These are phyloP conservation scores for Oncorhynchus masou DNA, from an alignment of 2,113 vertebrate genomes.

Conservation along the genomic window DNA sequence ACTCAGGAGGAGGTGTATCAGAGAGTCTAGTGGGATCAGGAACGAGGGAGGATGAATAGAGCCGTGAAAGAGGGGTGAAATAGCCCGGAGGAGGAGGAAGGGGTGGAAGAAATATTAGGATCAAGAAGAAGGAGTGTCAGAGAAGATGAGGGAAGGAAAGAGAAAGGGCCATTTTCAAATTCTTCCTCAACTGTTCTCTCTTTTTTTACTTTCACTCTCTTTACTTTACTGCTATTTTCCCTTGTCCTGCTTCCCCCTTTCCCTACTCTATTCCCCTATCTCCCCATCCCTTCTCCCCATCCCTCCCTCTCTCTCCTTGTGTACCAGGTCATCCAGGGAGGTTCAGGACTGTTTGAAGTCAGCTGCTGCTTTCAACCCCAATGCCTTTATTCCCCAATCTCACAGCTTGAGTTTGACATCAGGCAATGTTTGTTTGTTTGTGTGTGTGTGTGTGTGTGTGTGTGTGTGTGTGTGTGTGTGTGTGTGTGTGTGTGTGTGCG, in stretches of 20 bases:
- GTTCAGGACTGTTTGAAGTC: conserved; percentile 45
- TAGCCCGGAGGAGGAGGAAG: neutral
- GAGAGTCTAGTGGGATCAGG: neutral
- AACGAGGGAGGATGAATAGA: neutral
- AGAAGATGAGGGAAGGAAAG: neutral
- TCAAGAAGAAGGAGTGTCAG: conserved; percentile 17
- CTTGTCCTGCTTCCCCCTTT: neutral
- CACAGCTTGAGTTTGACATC: conserved; percentile 31
- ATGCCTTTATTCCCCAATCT: conserved; percentile 43
- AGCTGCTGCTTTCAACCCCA: conserved; percentile 39
- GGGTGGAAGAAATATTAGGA: neutral
- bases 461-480: conserved; percentile 4
- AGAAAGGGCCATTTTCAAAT: conserved; percentile 16
- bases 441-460: neutral
- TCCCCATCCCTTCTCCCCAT: neutral
- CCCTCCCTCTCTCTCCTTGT: neutral
- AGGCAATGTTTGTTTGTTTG: conserved; percentile 1
- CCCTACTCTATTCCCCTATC: neutral
- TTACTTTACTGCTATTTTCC: neutral
- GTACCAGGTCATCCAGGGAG: conserved; percentile 42
- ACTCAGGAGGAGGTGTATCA: neutral
- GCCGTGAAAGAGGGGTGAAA: neutral
- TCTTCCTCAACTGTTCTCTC: conserved; percentile 3
- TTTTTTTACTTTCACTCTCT: conserved; percentile 1
- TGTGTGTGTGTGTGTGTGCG: neutral